Evolutionary conservation across 2,888 invertebrate species (phyloP).

Genomic region (Agriotes lineatus): DNA sequence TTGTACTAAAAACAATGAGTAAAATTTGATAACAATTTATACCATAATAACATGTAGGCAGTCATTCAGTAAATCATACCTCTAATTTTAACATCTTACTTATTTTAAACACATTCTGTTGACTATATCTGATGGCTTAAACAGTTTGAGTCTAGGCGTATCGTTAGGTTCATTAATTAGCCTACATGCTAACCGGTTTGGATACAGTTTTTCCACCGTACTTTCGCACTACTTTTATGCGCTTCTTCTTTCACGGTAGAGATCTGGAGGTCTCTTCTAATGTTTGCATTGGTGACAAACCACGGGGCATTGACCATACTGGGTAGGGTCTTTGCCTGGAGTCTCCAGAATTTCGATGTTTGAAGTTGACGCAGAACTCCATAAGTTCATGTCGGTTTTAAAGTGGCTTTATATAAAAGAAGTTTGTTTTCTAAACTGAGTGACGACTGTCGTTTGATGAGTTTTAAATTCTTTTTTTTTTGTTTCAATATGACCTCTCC

Average conservation of each 20-base stretch:
- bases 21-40: background rate
- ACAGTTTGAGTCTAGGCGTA: background rate
- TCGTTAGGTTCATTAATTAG: background rate
- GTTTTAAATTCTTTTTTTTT: background rate
- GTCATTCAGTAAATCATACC: background rate
- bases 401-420: no score
- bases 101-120: background rate
- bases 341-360: no score
- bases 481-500: constrained; percentile 18
- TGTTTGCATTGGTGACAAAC: background rate
- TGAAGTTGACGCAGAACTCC: background rate
- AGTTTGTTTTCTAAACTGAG: constrained; percentile 13
- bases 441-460: constrained; percentile 3
- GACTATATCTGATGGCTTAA: background rate
- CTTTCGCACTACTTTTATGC: background rate
- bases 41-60: background rate
- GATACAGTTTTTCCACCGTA: background rate
- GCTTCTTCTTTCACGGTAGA: no score
- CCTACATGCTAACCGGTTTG: background rate
- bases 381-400: background rate
- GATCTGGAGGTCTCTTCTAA: no score
- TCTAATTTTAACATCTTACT: background rate
- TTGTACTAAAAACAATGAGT: background rate
- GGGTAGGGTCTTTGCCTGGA: background rate
- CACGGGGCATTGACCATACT: background rate